A percentile compares a stretch with the other conserved stretches of the same genome.
phyloP scores from a whole-genome alignment of 1,140 invertebrate genomes.

The Globodera rostochiensis region DNA sequence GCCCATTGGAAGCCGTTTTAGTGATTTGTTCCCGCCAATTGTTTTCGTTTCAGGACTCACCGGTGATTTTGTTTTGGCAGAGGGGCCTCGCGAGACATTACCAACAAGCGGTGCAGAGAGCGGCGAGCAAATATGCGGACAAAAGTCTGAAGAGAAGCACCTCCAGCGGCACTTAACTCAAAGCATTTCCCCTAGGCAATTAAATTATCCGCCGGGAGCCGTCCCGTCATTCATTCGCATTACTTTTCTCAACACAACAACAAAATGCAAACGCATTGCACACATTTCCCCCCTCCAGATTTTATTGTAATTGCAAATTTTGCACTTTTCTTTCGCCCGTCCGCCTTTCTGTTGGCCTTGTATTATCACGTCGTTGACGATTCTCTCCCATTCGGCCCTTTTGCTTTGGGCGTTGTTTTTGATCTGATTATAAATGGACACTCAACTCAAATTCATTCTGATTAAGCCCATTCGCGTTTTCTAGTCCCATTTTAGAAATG shows the following conservation, averaged over 20 bases:
- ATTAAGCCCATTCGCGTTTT: not conserved
- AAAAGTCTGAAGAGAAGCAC: not conserved
- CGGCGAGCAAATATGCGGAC: constrained; percentile 18
- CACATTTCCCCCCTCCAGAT: not conserved
- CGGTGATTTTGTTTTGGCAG: constrained; percentile 47
- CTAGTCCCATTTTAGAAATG: not conserved
- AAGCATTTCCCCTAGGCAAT: not conserved
- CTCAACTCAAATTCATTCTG: not conserved
- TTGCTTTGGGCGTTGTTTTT: not conserved
- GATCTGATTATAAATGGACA: not conserved
- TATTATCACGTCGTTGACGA: not conserved
- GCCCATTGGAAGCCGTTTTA: not conserved
- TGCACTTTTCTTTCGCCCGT: too few relatives aligned
- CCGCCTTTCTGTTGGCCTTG: too few relatives aligned
- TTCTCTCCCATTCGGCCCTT: not conserved
- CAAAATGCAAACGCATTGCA: not conserved
- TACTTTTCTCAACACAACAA: not conserved
- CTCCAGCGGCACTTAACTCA: not conserved
- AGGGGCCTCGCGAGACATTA: constrained; percentile 40
- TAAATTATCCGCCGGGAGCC: too few relatives aligned
- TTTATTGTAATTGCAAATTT: too few relatives aligned
- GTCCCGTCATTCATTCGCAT: not conserved
- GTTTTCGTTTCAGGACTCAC: constrained; percentile 41
- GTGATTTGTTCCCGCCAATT: constrained; percentile 11
- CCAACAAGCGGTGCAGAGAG: constrained; percentile 46